Base-by-base conservation (phyloP, 2,888 invertebrate species). In the Cyrtodaria siliqua region DNA sequence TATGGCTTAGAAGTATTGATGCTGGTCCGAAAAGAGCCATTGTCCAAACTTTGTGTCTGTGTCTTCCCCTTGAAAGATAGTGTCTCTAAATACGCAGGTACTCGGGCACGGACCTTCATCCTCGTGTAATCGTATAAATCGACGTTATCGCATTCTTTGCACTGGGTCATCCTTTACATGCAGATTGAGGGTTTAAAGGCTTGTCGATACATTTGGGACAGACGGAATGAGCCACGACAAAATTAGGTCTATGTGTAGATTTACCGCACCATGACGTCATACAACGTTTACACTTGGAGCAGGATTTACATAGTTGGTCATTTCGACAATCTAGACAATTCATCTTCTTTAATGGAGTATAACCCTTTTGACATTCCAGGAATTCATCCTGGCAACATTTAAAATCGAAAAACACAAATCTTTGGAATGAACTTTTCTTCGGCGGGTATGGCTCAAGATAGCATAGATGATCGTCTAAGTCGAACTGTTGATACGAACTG, bases 391-490 rank as follows among this genome's bases (percentile, higher is more conserved):
- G 74, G 24, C 33, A 63, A 24, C 68, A 63, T 40, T 68, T 59
- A 26, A 68, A 74, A 57, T 68, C 61, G 40, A 68, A 68, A 57
- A 74, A 63, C 4, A 74, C 59, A 24, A 68, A 74, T 59, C 63
- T 68, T 8, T 55, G 52, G 4, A 56, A 52, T 29, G 20, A 60
- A 3, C 52, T 18, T 40, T 74, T 60, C 33, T 74, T 59, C 1
- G 52, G 20, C 18, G 50, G 52, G 16, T 20, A 63, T 0, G 74
- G 38, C 59, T 57, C 50, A 23, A 74, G 16, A 40, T 68, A 74
- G 24, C 74, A 73, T 49, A 49, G 14, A 29, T 73, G 57, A 12
- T 42, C 66, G 2, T 50, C 61, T 1, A 33, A n/a, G 24, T 67
- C 67, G 29, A 20, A 67, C 2, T 24, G 9, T 29, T 50, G 16